Evolutionary conservation across 2,113 vertebrate species (phyloP), one percentile per base, ranked within the genome.

Genomic region (Terrapene triunguis): DNA sequence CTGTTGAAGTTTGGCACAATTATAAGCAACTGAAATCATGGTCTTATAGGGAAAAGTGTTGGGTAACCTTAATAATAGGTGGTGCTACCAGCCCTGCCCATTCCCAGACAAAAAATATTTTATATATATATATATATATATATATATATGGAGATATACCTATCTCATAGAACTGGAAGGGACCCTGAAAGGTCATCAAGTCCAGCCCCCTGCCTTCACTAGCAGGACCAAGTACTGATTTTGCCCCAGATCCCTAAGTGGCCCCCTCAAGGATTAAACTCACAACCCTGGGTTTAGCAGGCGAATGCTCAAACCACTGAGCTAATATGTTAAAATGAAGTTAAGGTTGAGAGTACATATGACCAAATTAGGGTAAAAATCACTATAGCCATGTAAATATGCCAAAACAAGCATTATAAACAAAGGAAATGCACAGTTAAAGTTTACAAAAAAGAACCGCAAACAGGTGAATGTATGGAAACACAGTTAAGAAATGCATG

Each of bases 401-500:
- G 96, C 92, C 79, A 14, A 25, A 90, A 85, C 3, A 57, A 14
- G 5, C 10, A 83, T 54, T 86, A 69, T 29, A 88, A 82, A 80
- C 55, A 0, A 0, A 76, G 82, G 35, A 86, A 80, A 32, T n/a
- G 24, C 3, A 14, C 50, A 51, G 12, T 83, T 84, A 10, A 57
- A 55, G 11, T 85, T 84, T 50, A 27, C 81, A 87, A 82, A 85
- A 87, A 87, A 48, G 87, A 88, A 7, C 13, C 53, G 89, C 25
- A 21, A 94, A 91, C 32, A 95, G 48, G 19, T 51, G 5, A 4
- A 54, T 83, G 35, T 38, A 7, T 19, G 89, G 59, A 11, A 83
- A 79, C 1, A 83, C 25, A 42, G 10, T 27, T 79, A 25, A 6
- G 72, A 53, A 11, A 62, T 3, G 0, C 0, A 47, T 16, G 57